These are phyloP conservation scores for Hydropotes inermis DNA, from an alignment of 2,113 vertebrate species.

Conservation along the genomic window DNA sequence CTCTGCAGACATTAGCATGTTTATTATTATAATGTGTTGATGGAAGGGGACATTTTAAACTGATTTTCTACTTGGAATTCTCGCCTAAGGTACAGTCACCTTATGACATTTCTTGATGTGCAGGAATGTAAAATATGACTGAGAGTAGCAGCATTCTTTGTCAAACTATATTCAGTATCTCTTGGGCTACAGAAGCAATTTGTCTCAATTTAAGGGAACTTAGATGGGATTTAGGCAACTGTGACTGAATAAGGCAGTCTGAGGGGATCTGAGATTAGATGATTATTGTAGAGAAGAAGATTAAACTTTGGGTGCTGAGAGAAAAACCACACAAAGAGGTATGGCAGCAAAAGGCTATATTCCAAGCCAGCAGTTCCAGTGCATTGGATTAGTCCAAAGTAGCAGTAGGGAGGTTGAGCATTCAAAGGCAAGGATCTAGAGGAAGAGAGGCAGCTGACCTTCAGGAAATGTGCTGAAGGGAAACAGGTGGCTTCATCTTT, in stretches of 20 bases:
- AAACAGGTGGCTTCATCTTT: not conserved
- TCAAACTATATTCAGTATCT: not conserved
- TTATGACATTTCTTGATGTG: not conserved
- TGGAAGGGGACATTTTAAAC: not conserved
- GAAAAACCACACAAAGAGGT: not conserved
- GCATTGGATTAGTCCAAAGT: not conserved
- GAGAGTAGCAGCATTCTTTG: not conserved
- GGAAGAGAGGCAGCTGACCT: not conserved
- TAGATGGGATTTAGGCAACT: not conserved
- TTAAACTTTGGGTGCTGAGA: not conserved
- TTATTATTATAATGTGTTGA: not conserved
- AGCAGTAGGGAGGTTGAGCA: not conserved
- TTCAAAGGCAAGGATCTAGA: not conserved
- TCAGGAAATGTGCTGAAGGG: not conserved
- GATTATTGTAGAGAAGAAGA: not conserved
- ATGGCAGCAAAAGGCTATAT: not conserved
- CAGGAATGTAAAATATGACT: not conserved
- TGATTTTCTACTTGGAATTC: not conserved
- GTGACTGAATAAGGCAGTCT: not conserved
- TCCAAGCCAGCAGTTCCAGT: not conserved
- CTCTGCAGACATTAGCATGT: not conserved
- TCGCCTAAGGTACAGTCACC: not conserved
- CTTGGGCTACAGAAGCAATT: not conserved
- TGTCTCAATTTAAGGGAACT: not conserved
- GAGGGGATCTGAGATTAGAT: not conserved